A percentile compares a stretch with the other conserved stretches of the same genome.
These are phyloP conservation scores for Zoanthus sansibaricus DNA, from an alignment of 92 coral and sea anemone species.

Conservation along the genomic window DNA sequence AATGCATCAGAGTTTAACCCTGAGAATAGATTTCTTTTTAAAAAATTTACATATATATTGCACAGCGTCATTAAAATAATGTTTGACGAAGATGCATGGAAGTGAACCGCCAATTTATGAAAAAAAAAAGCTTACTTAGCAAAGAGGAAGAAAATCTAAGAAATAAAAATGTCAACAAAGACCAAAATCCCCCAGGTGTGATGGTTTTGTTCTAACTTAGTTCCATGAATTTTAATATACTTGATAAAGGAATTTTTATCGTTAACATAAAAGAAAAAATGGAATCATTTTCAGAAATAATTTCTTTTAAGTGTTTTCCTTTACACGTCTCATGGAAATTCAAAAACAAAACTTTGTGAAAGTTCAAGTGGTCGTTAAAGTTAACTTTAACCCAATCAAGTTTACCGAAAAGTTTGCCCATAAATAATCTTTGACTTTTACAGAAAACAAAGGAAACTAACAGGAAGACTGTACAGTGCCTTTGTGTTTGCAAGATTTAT, in stretches of 20 bases:
- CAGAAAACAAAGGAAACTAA: conserved; percentile 12
- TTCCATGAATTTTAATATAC: conserved; percentile 41
- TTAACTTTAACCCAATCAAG: conserved; percentile 17
- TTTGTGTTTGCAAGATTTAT: conserved; percentile 28
- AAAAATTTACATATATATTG: conserved; percentile 38
- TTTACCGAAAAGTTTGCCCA: conserved; percentile 2
- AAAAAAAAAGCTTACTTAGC: conserved; percentile 13
- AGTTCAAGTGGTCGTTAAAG: conserved; percentile 36
- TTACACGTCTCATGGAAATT: conserved; percentile 33
- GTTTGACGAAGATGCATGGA: conserved; percentile 13
- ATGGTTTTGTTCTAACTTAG: conserved; percentile 38
- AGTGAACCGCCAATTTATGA: conserved; percentile 40
- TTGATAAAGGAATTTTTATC: conserved; percentile 42
- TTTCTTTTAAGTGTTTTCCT: conserved; percentile 36
- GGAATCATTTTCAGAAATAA: conserved; percentile 43
- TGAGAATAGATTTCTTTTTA: neutral
- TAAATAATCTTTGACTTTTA: conserved; percentile 9
- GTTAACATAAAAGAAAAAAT: conserved; percentile 22
- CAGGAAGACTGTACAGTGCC: neutral
- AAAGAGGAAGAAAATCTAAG: conserved; percentile 31
- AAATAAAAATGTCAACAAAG: conserved; percentile 34
- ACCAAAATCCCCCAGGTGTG: conserved; percentile 48
- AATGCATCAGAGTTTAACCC: neutral
- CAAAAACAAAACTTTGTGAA: conserved; percentile 37
- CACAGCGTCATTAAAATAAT: conserved; percentile 5